Conservation (phyloP, 2,888 invertebrate species). For the Trichogramma evanescens region DNA sequence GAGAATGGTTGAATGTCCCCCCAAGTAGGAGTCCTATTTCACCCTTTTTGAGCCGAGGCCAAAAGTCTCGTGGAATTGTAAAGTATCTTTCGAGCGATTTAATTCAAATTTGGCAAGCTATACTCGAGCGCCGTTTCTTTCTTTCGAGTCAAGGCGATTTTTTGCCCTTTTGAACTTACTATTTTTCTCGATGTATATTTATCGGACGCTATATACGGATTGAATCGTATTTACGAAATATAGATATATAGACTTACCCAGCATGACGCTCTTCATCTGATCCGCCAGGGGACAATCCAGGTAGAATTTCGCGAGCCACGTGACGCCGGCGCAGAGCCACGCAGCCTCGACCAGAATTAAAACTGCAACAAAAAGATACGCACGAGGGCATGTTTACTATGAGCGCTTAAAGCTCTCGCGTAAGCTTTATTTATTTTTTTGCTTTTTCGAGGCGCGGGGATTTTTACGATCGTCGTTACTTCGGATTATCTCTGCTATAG, state of each 20-base stretch:
- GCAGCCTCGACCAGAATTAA: conserved; percentile 67
- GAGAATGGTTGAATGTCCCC: neutral
- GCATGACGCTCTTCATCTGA: conserved; percentile 64
- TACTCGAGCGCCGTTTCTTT: neutral
- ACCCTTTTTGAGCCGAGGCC: too few relatives aligned
- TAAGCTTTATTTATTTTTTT: conserved; percentile 4
- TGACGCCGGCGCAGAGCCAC: conserved; percentile 66
- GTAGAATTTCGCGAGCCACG: conserved; percentile 66
- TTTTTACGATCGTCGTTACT: neutral
- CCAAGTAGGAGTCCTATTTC: neutral
- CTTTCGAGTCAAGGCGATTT: neutral
- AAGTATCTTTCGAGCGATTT: too few relatives aligned
- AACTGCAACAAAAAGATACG: conserved; percentile 51
- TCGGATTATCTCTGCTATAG: neutral
- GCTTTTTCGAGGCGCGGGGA: conserved; percentile 5
- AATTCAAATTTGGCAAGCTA: too few relatives aligned
- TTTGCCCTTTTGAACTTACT: neutral
- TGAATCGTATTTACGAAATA: too few relatives aligned
- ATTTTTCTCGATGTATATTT: neutral
- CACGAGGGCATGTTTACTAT: neutral
- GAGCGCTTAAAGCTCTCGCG: neutral
- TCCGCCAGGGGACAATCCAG: conserved; percentile 57
- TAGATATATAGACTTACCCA: conserved; percentile 54
- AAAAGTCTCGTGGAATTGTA: too few relatives aligned
- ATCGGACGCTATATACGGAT: too few relatives aligned